These are phyloP conservation scores for Hypercompe scribonia DNA, from an alignment of 2,888 invertebrate genomes.

Conservation along the genomic window DNA sequence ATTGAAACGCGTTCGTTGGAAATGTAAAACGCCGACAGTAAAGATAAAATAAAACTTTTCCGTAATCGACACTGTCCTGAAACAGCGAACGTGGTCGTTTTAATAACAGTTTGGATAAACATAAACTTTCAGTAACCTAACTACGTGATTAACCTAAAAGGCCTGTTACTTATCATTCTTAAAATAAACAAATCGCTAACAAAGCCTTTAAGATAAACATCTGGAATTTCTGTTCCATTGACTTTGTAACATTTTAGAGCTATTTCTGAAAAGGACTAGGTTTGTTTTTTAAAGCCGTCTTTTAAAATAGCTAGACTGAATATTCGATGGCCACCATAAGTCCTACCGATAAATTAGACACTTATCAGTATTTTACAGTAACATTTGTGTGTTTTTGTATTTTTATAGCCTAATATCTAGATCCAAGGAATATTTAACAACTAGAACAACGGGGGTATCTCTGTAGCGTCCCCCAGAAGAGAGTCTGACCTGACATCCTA, in stretches of 20 bases:
- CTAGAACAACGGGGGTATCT: too few relatives aligned
- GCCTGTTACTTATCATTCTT: neutral
- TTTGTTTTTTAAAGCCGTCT: neutral
- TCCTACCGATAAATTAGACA: neutral
- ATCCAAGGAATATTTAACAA: too few relatives aligned
- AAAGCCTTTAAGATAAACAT: neutral
- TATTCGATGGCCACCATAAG: neutral
- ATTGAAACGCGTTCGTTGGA: constrained; percentile 46
- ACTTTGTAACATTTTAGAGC: too few relatives aligned
- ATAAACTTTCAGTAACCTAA: neutral
- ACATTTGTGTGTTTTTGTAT: neutral
- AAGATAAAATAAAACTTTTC: neutral
- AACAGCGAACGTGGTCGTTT: neutral
- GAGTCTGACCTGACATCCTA: too few relatives aligned
- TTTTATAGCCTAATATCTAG: too few relatives aligned
- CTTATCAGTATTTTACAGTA: neutral
- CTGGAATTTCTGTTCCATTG: too few relatives aligned
- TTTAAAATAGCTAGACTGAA: neutral
- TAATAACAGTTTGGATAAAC: neutral
- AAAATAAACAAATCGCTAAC: neutral
- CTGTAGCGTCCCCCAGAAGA: too few relatives aligned
- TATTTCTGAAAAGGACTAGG: too few relatives aligned
- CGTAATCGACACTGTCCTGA: constrained; percentile 14
- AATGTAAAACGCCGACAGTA: constrained; percentile 39
- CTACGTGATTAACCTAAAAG: neutral